A percentile compares a stretch with the other conserved stretches of the same genome.
Conservation (phyloP, 1,140 invertebrate species). For the Bradynema listronoti region DNA sequence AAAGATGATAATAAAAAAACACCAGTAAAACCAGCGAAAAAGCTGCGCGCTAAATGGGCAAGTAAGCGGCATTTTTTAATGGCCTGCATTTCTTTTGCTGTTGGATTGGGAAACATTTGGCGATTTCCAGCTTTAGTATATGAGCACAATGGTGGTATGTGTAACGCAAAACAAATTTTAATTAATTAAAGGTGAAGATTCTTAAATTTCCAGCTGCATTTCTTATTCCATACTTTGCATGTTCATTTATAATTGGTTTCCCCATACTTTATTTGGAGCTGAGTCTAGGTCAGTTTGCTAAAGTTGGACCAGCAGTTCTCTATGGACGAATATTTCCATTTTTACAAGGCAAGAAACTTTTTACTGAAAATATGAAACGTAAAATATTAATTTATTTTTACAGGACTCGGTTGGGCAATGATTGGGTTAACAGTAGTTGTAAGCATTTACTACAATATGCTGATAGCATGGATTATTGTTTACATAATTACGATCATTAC, state of each 20-base stretch:
- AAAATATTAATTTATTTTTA: not conserved
- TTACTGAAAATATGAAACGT: not conserved
- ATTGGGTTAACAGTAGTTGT: constrained; percentile 32
- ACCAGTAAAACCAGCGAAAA: not conserved
- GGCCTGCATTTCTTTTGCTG: constrained; percentile 24
- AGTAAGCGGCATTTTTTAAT: constrained; percentile 26
- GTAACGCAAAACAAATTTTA: constrained; percentile 16
- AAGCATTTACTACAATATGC: constrained; percentile 46
- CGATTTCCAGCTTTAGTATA: constrained; percentile 30
- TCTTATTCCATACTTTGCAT: constrained; percentile 33
- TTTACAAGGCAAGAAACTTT: constrained; percentile 22
- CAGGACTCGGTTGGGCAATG: constrained; percentile 37
- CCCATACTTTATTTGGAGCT: constrained; percentile 33
- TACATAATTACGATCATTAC: constrained; percentile 37
- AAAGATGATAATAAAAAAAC: not conserved
- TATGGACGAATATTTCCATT: constrained; percentile 31
- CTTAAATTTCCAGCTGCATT: constrained; percentile 25
- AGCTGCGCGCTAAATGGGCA: constrained; percentile 27
- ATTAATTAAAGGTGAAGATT: constrained; percentile 12
- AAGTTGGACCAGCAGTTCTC: constrained; percentile 30
- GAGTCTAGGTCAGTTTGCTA: constrained; percentile 28
- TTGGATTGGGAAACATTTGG: constrained; percentile 33
- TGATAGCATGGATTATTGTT: constrained; percentile 30
- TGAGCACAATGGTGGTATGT: constrained; percentile 22
- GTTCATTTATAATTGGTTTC: constrained; percentile 34